Conservation (phyloP, 2,888 invertebrate species). For the Strigamia transsilvanica region DNA sequence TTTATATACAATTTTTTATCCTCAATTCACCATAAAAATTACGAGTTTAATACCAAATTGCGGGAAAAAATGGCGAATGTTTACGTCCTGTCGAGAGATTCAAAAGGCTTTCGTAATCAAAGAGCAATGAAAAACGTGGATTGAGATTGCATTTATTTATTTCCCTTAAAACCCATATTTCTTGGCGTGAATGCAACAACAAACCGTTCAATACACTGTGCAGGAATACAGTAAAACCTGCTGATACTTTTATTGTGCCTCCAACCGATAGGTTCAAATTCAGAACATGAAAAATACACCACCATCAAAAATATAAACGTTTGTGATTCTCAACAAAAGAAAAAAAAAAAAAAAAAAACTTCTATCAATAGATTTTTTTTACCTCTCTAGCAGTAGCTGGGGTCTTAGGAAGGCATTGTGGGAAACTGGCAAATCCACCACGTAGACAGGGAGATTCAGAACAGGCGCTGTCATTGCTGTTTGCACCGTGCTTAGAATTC, state of each 20-base stretch:
- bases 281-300: constrained; percentile 34
- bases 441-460: constrained; percentile 24
- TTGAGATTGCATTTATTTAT: not conserved
- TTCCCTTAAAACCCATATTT: not conserved
- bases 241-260: constrained; percentile 42
- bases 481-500: constrained; percentile 45
- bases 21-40: constrained; percentile 5
- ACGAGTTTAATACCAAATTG: constrained; percentile 28
- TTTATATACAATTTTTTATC: not conserved
- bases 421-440: constrained; percentile 40
- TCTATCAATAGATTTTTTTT: constrained; percentile 42
- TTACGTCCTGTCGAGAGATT: not conserved
- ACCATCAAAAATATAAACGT: constrained; percentile 33
- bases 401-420: constrained; percentile 41
- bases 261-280: constrained; percentile 41
- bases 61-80: constrained; percentile 14
- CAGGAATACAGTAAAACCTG: constrained; percentile 39
- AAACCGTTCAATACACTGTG: not conserved
- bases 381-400: not conserved
- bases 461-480: constrained; percentile 45
- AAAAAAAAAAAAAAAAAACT: not conserved
- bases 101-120: constrained; percentile 31
- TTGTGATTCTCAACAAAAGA: constrained; percentile 32
- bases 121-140: constrained; percentile 29
- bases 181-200: not conserved